Evolutionary conservation across 2,113 vertebrate species (phyloP), one percentile per base, ranked within the genome.

Genomic region (Erpornis zantholeuca): DNA sequence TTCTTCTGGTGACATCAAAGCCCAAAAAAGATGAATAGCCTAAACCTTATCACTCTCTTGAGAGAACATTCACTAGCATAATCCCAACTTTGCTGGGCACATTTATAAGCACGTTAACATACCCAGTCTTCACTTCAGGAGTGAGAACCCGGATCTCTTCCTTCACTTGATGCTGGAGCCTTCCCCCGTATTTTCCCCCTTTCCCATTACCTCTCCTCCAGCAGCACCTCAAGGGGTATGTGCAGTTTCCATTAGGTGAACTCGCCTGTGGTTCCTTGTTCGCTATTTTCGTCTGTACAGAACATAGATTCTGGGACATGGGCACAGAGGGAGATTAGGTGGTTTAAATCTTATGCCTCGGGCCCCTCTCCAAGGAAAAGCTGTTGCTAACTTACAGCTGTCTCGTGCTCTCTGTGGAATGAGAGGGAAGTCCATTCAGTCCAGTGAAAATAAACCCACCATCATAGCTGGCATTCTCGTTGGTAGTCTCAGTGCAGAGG

Each of bases 401-500:
- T 97, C 95, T 96, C 92, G 31, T 96, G 96, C 96, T 97, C 95
- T 95, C 94, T 97, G 49, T 95, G 95, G 96, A 96, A 97, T 96
- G 94, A 93, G 88, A 96, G 94, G 93, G 94, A 96, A 96, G 93
- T 95, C 96, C 92, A 96, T 97, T 97, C 95, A 97, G 94, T 93
- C 93, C 94, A 91, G 95, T 97, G 96, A 96, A 97, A 96, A 97
- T 96, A 97, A 97, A 96, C 88, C 93, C 82, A 86, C 79, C 76
- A 85, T 88, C 96, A 97, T 97, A 96, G 95, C 88, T 97, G 93
- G 92, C 96, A 96, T 96, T 97, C 94, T 96, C 92, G 28, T 90
- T 96, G 95, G 95, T 66, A 96, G 92, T 71, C 94, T 97, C 94
- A 88, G 92, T 80, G 82, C 91, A 63, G 93, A 96, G 93, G 93